phyloP scores from a whole-genome alignment of 2,888 invertebrate species.

The Phortica magna region DNA sequence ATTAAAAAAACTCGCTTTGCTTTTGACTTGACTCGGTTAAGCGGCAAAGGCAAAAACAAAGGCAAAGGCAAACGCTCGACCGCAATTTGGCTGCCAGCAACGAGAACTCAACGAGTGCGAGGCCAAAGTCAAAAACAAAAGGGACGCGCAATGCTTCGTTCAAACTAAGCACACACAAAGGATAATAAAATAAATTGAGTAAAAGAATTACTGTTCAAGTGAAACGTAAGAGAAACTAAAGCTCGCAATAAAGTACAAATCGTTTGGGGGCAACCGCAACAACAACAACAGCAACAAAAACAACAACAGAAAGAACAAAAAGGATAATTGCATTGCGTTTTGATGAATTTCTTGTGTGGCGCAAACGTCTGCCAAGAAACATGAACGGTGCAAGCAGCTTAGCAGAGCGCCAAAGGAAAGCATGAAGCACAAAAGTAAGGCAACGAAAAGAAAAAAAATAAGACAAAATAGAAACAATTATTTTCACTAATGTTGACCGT shows the following conservation, averaged over 20 bases:
- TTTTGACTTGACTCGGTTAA: too few relatives aligned
- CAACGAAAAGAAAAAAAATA: background rate
- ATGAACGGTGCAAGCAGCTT: background rate
- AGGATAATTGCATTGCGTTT: conserved; percentile 23
- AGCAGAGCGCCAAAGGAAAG: background rate
- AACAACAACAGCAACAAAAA: background rate
- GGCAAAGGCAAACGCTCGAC: too few relatives aligned
- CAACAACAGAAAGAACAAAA: background rate
- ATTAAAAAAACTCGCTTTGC: background rate
- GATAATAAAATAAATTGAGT: conserved; percentile 31
- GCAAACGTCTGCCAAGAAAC: background rate
- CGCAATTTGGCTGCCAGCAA: background rate
- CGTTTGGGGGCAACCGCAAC: background rate
- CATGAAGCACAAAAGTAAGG: too few relatives aligned
- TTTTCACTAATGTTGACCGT: background rate
- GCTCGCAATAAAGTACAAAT: background rate
- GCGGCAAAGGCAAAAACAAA: too few relatives aligned
- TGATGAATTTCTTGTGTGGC: conserved; percentile 17
- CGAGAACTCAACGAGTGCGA: background rate
- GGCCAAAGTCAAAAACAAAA: background rate
- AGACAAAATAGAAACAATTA: background rate
- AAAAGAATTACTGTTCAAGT: conserved; percentile 25
- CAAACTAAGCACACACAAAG: conserved; percentile 16
- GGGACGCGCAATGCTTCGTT: background rate
- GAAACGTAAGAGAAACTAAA: background rate